phyloP scores from a whole-genome alignment of 2,113 vertebrate species.

The Nothocercus nigrocapillus region DNA sequence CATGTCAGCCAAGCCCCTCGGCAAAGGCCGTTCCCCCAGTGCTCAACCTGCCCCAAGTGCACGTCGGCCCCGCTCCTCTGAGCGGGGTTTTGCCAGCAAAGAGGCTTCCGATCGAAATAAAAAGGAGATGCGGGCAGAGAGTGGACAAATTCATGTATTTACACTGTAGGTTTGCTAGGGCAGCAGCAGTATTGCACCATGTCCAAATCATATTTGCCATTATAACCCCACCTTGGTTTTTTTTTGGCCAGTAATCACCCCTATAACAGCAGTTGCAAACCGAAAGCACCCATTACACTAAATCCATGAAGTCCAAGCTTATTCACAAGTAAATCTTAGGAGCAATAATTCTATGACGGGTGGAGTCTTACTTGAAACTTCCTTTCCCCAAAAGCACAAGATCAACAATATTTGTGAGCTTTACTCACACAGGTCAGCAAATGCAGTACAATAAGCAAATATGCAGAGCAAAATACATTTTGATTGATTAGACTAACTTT shows the following conservation, averaged over 20 bases:
- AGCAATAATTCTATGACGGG: background rate
- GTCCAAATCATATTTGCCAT: background rate
- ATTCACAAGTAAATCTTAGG: background rate
- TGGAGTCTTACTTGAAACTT: background rate
- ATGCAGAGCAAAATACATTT: conserved; percentile 28
- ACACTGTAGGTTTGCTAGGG: background rate
- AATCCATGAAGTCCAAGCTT: background rate
- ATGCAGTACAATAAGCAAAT: conserved; percentile 29
- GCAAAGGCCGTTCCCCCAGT: background rate
- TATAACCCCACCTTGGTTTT: background rate
- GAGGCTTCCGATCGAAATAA: background rate
- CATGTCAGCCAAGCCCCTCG: background rate
- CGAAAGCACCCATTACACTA: background rate
- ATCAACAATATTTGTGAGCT: conserved; percentile 20
- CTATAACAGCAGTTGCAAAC: background rate
- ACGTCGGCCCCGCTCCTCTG: background rate
- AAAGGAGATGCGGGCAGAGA: background rate
- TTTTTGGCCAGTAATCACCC: background rate
- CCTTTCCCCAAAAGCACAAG: background rate
- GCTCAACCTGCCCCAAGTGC: background rate
- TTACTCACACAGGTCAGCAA: conserved; percentile 42
- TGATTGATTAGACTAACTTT: conserved; percentile 25
- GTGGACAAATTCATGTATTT: background rate
- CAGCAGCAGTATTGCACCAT: background rate
- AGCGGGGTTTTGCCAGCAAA: background rate